Evolutionary conservation across 2,888 invertebrate species (phyloP).

Genomic region (Sarcophaga carnaria): DNA sequence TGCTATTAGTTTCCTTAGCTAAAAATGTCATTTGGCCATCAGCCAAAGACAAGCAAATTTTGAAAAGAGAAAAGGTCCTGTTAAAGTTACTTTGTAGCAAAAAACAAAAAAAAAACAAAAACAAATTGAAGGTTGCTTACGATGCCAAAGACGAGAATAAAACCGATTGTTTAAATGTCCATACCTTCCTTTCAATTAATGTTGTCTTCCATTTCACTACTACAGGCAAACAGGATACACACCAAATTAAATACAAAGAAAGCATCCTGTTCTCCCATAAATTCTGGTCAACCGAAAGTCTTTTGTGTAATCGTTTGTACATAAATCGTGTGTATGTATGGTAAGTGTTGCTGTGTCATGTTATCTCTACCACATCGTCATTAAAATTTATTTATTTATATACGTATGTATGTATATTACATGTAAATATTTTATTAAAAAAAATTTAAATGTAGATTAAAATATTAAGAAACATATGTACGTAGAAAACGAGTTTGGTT

Average conservation of each 20-base stretch:
- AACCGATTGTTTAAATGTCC: neutral
- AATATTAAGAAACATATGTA: neutral
- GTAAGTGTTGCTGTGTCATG: too few species aligned
- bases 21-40: slow-evolving; percentile 10
- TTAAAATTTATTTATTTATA: neutral
- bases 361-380: neutral
- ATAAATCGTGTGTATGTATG: neutral
- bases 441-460: neutral
- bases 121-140: neutral
- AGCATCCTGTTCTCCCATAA: neutral
- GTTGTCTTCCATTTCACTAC: neutral
- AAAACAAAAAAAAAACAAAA: too few species aligned
- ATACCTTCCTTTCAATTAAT: neutral
- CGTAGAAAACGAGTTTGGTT: too few species aligned
- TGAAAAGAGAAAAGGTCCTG: neutral
- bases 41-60: slow-evolving; percentile 25
- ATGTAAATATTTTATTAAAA: neutral
- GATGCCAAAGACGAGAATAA: neutral
- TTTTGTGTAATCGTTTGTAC: neutral
- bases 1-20: too few species aligned
- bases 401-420: too few species aligned
- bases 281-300: neutral
- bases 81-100: too few species aligned
- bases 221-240: neutral
- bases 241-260: neutral